Conservation (phyloP, 2,797 vertebrate genomes). For the Oreortyx pictus region DNA sequence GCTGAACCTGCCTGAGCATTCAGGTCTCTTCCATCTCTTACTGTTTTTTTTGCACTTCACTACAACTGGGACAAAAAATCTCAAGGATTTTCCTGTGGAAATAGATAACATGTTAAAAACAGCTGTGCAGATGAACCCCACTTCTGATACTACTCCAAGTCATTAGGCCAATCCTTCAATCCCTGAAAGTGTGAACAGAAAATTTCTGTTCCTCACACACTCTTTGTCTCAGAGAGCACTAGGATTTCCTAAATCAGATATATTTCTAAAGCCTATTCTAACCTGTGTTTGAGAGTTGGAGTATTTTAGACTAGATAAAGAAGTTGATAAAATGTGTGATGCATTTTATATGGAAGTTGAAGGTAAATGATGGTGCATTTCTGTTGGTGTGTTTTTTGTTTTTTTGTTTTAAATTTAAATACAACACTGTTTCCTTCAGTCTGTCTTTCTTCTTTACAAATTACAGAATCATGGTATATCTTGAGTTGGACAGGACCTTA, state of each 20-base stretch:
- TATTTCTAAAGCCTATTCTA: constrained; percentile 8
- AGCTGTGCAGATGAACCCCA: background rate
- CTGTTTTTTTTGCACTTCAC: background rate
- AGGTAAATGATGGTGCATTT: background rate
- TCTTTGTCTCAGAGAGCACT: background rate
- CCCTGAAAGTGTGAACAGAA: background rate
- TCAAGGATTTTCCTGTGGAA: background rate
- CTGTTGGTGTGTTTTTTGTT: too few species aligned
- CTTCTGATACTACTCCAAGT: background rate
- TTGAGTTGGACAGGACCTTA: too few species aligned
- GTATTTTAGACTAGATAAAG: background rate
- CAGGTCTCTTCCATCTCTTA: background rate
- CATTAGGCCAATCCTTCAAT: background rate
- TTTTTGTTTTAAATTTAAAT: background rate
- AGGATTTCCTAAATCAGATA: background rate
- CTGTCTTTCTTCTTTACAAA: background rate
- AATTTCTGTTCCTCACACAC: background rate
- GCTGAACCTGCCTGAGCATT: background rate
- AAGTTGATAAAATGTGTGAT: background rate
- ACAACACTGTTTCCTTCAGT: background rate
- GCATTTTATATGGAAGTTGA: rapidly evolving
- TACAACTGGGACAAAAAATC: background rate
- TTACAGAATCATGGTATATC: too few species aligned
- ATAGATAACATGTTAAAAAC: background rate
- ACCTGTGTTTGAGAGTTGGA: background rate